Base-by-base conservation (phyloP, 2,113 vertebrate species). In the Madoqua kirkii region DNA sequence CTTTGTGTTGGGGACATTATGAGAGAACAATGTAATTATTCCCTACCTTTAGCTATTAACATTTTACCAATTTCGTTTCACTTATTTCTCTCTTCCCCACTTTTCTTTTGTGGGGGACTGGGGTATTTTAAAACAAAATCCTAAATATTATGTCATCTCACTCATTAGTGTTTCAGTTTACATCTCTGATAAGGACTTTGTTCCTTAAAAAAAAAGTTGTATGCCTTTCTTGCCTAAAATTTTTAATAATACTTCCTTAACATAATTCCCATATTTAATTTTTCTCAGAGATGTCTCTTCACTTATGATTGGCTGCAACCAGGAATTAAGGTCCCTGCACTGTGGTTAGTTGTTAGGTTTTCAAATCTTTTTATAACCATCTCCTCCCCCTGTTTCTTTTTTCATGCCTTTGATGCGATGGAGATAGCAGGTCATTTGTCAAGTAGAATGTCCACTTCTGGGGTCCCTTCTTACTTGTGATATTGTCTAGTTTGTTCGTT, bases 91-190 rank as follows among this genome's bases (percentile, higher is more conserved):
- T 36, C 23, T 81, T 79, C 29, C 5, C 2, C 21, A 12, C 21
- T 84, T 93, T 94, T 59, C 54, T 57, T 79, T 50, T 12, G 19
- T 36, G 27, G 5, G 19, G 10, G 2, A 27, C 29, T 74, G 36
- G 21, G 71, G 25, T 93, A 33, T 94, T 94, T 98, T 91, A 79
- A 87, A 84, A 40, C 78, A 89, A 95, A 87, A 87, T 83, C n/a
- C 43, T 64, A 62, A 81, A 45, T 11, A 55, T 79, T 45, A 14
- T 94, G 31, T 67, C 21, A 52, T 89, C 12, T 87, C 29, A 82
- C 19, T 97, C 21, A 60, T 33, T 74, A 79, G 43, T 64, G 15
- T 96, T 91, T 78, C 54, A 45, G 25, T 92, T 93, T 71, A 57
- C 1, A 43, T 79, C 50, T 90, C 45, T 60, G 57, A 67, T 87